Base-by-base conservation (phyloP, 2,888 invertebrate genomes). In the Diarsia rubi region DNA sequence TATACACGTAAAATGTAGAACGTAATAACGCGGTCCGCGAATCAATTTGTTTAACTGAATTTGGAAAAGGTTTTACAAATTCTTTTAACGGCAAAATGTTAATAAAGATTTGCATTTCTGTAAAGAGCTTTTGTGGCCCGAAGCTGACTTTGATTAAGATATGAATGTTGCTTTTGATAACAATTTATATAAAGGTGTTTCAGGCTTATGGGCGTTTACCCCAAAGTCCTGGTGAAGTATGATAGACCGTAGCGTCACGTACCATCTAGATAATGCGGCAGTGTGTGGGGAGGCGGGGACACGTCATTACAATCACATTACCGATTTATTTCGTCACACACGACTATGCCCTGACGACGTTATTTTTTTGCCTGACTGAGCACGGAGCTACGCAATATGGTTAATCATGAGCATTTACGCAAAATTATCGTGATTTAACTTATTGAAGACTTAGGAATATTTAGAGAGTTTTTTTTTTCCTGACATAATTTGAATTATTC, bases 261-360 rank as follows among this genome's bases (percentile, higher is more conserved):
- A 78, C 69, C 54, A 54, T 73, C 70, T 63, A 62, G 49, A 69
- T 79, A 77, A 79, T 82, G 79, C 73, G 83, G 67, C 63, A 75
- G 72, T 80, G 83, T 86, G 84, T 80, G 84, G 76, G 67, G 81
- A 83, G 85, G 84, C 79, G 84, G 78, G 71, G 81, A 84, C 73
- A 83, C 71, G 78, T 88, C 89, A 91, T 93, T 91, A 93, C 84
- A 90, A 89, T 86, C 89, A 91, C 91, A 93, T 93, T 93, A 93
- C 90, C 88, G 90, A 93, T 92, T 91, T 90, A 89, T 90, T 92
- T 91, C 89, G 92, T 91, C 89, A 92, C 91, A 83, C 88, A 88
- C 88, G 89, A 91, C 89, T 91, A 83, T 81, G 67, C 80, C 68
- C 49, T 73, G 64, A 78, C 73, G 64, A 78, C 78, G 64, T 81